A percentile compares a stretch with the other conserved stretches of the same genome.
Evolutionary conservation across 1,140 invertebrate species (phyloP).

Genomic region (Acromyrmex charruanus): DNA sequence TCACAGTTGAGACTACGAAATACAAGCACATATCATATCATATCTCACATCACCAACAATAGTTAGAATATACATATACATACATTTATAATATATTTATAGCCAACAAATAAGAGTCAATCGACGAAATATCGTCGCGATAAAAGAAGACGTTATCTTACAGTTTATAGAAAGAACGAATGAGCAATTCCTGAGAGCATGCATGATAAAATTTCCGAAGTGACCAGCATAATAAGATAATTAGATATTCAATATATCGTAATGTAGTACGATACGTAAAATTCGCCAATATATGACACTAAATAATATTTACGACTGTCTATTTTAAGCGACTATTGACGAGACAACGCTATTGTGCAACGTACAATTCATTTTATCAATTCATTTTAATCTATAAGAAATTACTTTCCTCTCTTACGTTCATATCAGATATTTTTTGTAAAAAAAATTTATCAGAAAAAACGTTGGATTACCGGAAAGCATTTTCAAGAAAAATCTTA

Average conservation of each 20-base stretch:
- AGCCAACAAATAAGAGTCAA: not conserved
- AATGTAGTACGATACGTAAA: constrained; percentile 19
- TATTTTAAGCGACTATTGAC: constrained; percentile 42
- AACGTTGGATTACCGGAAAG: not conserved
- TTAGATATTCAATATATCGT: constrained; percentile 1
- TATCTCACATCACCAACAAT: constrained; percentile 50
- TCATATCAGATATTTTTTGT: not conserved
- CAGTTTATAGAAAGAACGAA: constrained; percentile 9
- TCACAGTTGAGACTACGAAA: constrained; percentile 71
- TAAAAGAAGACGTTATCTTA: constrained; percentile 14
- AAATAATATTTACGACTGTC: constrained; percentile 29
- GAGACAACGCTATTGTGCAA: not conserved
- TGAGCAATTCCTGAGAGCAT: constrained; percentile 32
- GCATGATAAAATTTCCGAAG: constrained; percentile 21
- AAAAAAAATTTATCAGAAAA: not conserved
- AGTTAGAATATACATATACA: constrained; percentile 37
- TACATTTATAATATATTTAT: constrained; percentile 12
- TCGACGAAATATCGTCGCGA: not conserved
- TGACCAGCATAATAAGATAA: not conserved
- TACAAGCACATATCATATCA: constrained; percentile 48
- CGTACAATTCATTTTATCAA: not conserved
- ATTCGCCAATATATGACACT: constrained; percentile 36
- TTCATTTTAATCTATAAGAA: not conserved
- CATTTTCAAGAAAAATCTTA: not conserved
- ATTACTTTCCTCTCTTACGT: not conserved